Evolutionary conservation across 2,888 invertebrate genomes (phyloP).

Genomic region (Apotomis capreana): DNA sequence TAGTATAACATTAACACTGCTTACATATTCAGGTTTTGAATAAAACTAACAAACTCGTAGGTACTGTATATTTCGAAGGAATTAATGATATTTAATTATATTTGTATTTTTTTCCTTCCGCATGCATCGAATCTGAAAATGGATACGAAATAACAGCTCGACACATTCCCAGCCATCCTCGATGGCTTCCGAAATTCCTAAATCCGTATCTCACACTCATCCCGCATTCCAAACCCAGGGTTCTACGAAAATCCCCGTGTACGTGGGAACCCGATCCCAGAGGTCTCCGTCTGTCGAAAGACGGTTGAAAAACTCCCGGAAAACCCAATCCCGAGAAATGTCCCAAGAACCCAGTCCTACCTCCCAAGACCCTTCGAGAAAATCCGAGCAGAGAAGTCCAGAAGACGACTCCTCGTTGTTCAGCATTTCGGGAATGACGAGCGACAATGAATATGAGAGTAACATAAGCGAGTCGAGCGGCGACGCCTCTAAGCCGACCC

Average conservation of each 20-base stretch:
- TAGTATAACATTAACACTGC: conserved; percentile 48
- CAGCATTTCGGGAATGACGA: conserved; percentile 84
- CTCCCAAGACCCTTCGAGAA: conserved; percentile 75
- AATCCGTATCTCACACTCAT: conserved; percentile 80
- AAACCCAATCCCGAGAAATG: conserved; percentile 70
- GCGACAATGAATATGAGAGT: conserved; percentile 83
- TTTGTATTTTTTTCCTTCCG: conserved; percentile 66
- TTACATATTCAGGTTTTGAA: conserved; percentile 51
- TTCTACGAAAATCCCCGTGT: conserved; percentile 89
- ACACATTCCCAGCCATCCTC: conserved; percentile 83
- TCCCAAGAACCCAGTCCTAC: conserved; percentile 78
- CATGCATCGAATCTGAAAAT: conserved; percentile 74
- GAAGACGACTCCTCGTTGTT: conserved; percentile 82
- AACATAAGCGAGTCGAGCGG: conserved; percentile 81
- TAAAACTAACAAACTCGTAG: conserved; percentile 56
- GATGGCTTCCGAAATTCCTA: conserved; percentile 76
- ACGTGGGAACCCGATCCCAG: conserved; percentile 85
- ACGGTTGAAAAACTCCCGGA: conserved; percentile 62
- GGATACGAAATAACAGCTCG: conserved; percentile 74
- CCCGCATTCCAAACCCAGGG: conserved; percentile 84
- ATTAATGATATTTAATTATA: conserved; percentile 54
- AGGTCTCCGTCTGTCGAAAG: conserved; percentile 80
- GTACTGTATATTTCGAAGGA: conserved; percentile 49
- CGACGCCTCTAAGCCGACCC: conserved; percentile 76
- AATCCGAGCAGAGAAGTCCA: conserved; percentile 81